Conservation (phyloP, 2,113 vertebrate genomes). For the Mormyrus iriodes region DNA sequence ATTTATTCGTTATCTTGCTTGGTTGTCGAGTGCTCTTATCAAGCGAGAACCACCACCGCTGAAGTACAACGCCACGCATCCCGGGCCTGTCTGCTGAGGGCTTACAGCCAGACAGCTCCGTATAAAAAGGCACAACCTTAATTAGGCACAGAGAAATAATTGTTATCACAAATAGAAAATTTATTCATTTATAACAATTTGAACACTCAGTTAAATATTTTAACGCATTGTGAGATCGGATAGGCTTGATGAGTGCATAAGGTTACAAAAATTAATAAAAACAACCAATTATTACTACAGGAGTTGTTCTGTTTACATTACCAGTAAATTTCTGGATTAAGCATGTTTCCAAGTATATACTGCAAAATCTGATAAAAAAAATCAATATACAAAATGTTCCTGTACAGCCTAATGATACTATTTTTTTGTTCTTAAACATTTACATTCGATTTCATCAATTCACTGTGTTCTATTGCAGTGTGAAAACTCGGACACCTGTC, state of each 20-base stretch:
- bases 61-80: too few relatives aligned
- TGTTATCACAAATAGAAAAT: background rate
- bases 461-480: background rate
- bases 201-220: background rate
- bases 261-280: background rate
- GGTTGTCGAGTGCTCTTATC: background rate
- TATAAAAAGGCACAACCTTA: background rate
- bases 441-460: background rate
- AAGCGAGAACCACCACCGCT: background rate
- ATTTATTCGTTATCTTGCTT: background rate
- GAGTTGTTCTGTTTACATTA: background rate
- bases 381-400: background rate
- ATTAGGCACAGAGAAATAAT: background rate
- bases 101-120: background rate
- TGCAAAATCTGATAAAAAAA: background rate
- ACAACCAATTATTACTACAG: background rate
- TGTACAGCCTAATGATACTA: background rate
- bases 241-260: background rate
- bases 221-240: background rate
- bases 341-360: background rate
- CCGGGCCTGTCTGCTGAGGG: background rate
- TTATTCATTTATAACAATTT: background rate
- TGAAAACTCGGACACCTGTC: background rate
- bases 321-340: background rate
- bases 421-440: background rate